These are phyloP conservation scores for Allolobophora icterica DNA, from an alignment of 2,888 invertebrate genomes.

Conservation along the genomic window DNA sequence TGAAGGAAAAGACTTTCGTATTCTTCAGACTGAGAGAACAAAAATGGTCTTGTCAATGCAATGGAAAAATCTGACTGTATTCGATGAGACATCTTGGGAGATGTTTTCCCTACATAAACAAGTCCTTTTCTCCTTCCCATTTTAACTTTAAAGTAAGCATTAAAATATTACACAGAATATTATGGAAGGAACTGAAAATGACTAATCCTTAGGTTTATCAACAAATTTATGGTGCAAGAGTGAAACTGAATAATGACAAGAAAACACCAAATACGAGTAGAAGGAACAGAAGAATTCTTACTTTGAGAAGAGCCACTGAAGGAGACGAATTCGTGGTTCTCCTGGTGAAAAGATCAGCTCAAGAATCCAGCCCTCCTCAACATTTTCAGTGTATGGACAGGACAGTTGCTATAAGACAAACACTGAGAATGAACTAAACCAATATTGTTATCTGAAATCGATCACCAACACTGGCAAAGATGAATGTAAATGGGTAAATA, in stretches of 20 bases:
- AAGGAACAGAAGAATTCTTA: neutral
- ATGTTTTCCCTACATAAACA: no score
- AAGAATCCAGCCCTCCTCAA: constrained; percentile 31
- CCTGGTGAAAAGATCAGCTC: constrained; percentile 32
- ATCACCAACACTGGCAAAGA: neutral
- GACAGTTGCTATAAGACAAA: constrained; percentile 30
- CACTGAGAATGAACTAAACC: neutral
- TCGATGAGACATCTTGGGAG: neutral
- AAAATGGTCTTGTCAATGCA: neutral
- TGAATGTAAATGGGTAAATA: neutral
- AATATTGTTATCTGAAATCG: neutral
- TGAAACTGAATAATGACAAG: neutral
- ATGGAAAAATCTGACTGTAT: neutral
- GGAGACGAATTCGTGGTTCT: constrained; percentile 30
- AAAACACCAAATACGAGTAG: neutral
- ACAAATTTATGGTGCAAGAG: neutral
- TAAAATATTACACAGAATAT: neutral
- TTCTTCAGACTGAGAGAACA: neutral
- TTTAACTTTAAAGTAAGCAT: neutral
- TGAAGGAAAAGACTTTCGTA: neutral
- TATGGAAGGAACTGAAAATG: neutral
- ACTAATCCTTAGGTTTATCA: neutral
- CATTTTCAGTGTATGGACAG: constrained; percentile 32
- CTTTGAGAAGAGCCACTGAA: constrained; percentile 34
- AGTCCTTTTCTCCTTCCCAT: neutral